Conservation (phyloP, 2,113 vertebrate species). For the Dissostichus mawsoni region DNA sequence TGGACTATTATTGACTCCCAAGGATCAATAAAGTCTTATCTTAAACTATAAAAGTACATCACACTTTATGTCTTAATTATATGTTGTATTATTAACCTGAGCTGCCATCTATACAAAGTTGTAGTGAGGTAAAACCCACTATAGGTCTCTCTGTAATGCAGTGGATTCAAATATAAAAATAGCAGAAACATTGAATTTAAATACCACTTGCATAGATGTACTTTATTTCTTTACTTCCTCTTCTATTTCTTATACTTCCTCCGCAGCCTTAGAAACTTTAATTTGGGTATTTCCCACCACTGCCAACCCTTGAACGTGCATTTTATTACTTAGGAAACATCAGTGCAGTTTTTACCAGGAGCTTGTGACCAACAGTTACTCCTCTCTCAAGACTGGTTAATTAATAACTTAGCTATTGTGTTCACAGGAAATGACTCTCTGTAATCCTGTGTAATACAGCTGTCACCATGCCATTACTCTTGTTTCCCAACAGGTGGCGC, state of each 20-base stretch:
- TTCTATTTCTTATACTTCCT: too few species aligned
- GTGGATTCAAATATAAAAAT: background rate
- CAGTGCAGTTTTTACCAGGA: conserved; percentile 7
- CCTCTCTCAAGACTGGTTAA: background rate
- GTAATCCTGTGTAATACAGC: conserved; percentile 10
- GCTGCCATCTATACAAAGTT: too few species aligned
- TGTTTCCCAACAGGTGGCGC: conserved; percentile 68
- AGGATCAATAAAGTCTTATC: background rate
- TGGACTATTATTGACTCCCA: background rate
- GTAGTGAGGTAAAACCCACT: background rate
- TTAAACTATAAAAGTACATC: too few species aligned
- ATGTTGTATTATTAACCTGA: background rate
- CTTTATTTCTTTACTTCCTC: too few species aligned
- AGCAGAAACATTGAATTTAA: too few species aligned
- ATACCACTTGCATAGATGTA: too few species aligned
- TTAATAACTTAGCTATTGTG: conserved; percentile 34
- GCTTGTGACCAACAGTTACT: background rate
- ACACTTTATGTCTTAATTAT: background rate
- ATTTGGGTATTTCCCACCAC: background rate
- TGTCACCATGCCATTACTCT: conserved; percentile 30
- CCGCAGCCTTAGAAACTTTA: too few species aligned
- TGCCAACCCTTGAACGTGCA: background rate
- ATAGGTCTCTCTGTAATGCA: background rate
- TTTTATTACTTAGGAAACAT: too few species aligned
- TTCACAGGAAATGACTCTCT: conserved; percentile 18